These are phyloP conservation scores for Sesamia nonagrioides DNA, from an alignment of 1,140 invertebrate genomes.

Conservation along the genomic window DNA sequence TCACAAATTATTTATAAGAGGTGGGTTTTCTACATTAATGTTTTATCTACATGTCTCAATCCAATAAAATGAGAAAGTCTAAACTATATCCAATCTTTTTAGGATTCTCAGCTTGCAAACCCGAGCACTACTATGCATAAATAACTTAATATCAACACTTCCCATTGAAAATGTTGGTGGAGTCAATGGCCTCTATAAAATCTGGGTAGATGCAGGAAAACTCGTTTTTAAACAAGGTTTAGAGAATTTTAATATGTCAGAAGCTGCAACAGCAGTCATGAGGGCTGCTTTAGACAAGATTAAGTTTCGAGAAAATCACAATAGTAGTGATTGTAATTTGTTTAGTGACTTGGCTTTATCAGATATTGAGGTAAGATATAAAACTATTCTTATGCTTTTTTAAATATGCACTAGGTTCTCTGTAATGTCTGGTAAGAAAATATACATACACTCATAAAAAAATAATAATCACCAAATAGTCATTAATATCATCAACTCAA, in stretches of 20 bases:
- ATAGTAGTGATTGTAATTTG: conserved; percentile 70
- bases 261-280: conserved; percentile 90
- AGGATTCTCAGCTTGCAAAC: conserved; percentile 87
- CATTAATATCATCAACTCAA: too few species aligned
- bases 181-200: conserved; percentile 84
- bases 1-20: conserved; percentile 84
- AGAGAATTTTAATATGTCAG: conserved; percentile 87
- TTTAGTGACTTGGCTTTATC: conserved; percentile 80
- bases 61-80: background rate
- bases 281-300: conserved; percentile 88
- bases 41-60: background rate
- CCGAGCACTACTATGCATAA: conserved; percentile 90
- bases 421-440: too few species aligned
- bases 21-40: conserved; percentile 63
- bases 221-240: conserved; percentile 87
- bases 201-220: conserved; percentile 88
- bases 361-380: conserved; percentile 81
- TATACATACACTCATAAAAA: too few species aligned
- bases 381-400: background rate
- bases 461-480: too few species aligned
- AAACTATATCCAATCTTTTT: conserved; percentile 57
- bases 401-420: too few species aligned
- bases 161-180: conserved; percentile 89
- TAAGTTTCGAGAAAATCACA: conserved; percentile 74
- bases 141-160: conserved; percentile 90